Percentiles rank a stretch among this genome's conserved stretches.
These are phyloP conservation scores for Paralinhomoeus sp. DNA, from an alignment of 2,888 invertebrate genomes.

Conservation along the genomic window DNA sequence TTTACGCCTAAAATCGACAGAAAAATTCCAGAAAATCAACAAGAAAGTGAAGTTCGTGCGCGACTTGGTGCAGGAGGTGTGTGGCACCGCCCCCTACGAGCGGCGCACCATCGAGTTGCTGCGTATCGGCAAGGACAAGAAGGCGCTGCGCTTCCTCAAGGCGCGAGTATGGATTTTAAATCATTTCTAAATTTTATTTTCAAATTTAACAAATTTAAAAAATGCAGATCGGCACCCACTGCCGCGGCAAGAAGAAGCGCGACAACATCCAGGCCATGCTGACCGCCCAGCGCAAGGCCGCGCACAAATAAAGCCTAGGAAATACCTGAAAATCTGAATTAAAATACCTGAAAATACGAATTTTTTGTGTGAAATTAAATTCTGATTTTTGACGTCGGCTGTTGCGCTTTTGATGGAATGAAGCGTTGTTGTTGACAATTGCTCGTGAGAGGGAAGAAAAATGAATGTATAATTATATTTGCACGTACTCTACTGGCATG, in stretches of 20 bases:
- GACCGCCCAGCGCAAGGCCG: conserved; percentile 84
- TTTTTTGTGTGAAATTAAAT: too few species aligned
- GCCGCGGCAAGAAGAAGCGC: conserved; percentile 98
- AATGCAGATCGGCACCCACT: conserved; percentile 71
- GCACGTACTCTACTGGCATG: too few species aligned
- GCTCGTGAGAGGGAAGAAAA: too few species aligned
- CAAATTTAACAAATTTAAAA: neutral
- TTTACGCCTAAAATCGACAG: neutral
- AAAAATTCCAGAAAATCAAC: conserved; percentile 43
- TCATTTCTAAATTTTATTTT: too few species aligned
- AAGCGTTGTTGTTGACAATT: too few species aligned
- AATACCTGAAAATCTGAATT: too few species aligned
- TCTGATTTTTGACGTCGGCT: too few species aligned
- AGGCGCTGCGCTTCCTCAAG: conserved; percentile 90
- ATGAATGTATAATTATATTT: too few species aligned
- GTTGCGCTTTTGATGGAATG: too few species aligned
- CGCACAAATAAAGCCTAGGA: too few species aligned
- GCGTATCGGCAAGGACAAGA: conserved; percentile 86
- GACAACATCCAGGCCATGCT: conserved; percentile 87
- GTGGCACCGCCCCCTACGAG: conserved; percentile 95
- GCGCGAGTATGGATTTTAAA: conserved; percentile 48
- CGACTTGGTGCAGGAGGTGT: conserved; percentile 83
- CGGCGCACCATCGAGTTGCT: conserved; percentile 95
- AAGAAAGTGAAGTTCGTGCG: conserved; percentile 86
- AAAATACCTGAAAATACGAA: too few species aligned